Base-by-base conservation (phyloP, 1,140 invertebrate species). In the Polypedilum pembai region DNA sequence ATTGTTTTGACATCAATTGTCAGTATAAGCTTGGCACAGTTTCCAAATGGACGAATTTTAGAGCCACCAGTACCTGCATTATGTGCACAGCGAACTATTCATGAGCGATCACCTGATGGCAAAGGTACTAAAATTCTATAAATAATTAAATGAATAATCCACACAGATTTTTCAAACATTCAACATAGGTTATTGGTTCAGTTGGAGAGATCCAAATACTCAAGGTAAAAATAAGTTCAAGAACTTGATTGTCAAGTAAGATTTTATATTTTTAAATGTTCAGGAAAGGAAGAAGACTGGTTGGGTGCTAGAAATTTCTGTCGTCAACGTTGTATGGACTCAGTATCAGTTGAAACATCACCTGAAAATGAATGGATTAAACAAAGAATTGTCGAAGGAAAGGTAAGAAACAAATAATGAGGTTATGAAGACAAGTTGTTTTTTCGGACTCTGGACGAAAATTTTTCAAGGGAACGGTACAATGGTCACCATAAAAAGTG, bases 281-380 rank as follows among this genome's bases (percentile, higher is more conserved):
- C 4, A 69, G 65, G 65, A 0, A 69, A 69, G 41, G 90, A 93
- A 82, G 83, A 89, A 77, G 92, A 94, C 80, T 94, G 92, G 92
- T 82, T 94, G 41, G 88, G 87, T 15, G 91, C 87, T 1, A 86
- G 92, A 77, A 94, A 94, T 81, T 94, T 88, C 83, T 94, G 92
- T 80, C 86, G 92, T 76, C 87, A 91, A 81, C 86, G 91, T 24
- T 94, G 92, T 82, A 94, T 94, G 92, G 92, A 94, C 80, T 86
- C 92, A 15, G 88, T 94, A 7, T 92, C 91, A 4, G 81, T 94
- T 77, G 92, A 94, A 82, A 92, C 91, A 74, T 89, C 88, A 72
- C 86, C 87, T 18, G 91, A 94, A 83, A 94, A 94, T 77, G 90
- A 92, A 79, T 92, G 90, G 85, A 88, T 94, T 77, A 94, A 94